Conservation (phyloP, 2,797 vertebrate genomes). For the Argentina silus region DNA sequence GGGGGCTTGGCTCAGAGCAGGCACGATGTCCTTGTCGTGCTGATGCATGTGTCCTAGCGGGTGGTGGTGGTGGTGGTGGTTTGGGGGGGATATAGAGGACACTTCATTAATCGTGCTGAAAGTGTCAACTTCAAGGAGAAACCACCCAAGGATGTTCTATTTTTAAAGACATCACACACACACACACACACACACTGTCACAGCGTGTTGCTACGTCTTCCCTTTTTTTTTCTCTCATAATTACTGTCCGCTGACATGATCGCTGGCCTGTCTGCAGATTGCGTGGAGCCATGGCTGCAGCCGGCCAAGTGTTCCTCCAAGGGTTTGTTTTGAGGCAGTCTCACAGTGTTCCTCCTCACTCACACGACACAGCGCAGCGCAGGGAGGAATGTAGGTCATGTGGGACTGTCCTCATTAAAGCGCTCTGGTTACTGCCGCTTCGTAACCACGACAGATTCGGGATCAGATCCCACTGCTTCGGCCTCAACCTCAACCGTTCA, state of each 20-base stretch:
- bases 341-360: constrained; percentile 43
- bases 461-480: constrained; percentile 58
- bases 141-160: constrained; percentile 54
- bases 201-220: constrained; percentile 42
- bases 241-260: constrained; percentile 49
- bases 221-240: constrained; percentile 50
- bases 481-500: constrained; percentile 44
- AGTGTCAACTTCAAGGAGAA: constrained; percentile 72
- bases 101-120: constrained; percentile 70
- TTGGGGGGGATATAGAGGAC: constrained; percentile 48
- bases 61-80: constrained; percentile 29
- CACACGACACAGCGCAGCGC: neutral
- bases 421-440: constrained; percentile 47
- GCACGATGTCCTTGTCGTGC: constrained; percentile 67
- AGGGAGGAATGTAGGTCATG: constrained; percentile 65
- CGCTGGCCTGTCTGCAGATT: constrained; percentile 36
- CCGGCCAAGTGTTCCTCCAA: constrained; percentile 24
- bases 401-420: constrained; percentile 65
- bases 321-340: constrained; percentile 14
- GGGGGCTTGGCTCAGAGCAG: constrained; percentile 36
- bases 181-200: constrained; percentile 5
- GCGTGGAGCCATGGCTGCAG: constrained; percentile 7
- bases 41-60: constrained; percentile 62
- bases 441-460: constrained; percentile 46
- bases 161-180: constrained; percentile 41